Evolutionary conservation across 2,888 invertebrate genomes (phyloP), one percentile per base, ranked within the genome.

Genomic region (Drosophila rellima): DNA sequence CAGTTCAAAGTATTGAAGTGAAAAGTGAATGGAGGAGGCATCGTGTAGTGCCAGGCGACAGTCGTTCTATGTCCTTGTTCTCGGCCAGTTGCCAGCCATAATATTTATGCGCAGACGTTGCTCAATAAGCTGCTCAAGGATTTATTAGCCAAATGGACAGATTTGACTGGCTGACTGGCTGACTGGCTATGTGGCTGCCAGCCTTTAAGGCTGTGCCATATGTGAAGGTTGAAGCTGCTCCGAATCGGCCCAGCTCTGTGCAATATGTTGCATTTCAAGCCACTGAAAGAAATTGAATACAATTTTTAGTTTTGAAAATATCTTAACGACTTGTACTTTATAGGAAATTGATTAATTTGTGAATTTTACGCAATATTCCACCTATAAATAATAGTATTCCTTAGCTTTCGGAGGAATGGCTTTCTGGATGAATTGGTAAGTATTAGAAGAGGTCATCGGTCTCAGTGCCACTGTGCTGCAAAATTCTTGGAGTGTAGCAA

Each of bases 91-190:
- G 81, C 74, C 75, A 76, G 73, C 74, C 77, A 61, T 78, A 80
- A 89, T 89, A 90, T 90, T 89, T 89, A 85, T 90, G 85, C 80
- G 81, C 78, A 90, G 87, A 90, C 84, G 81, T 85, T 81, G 78
- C 78, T 80, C 90, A 90, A 91, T 91, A 91, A 91, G 91, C 91
- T 91, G 82, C 89, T 89, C 90, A 91, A 91, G 91, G 92, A 92
- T 92, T 92, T 92, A 92, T 92, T 92, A 91, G 91, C 89, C 90
- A 91, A 92, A 92, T 92, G 91, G 89, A 90, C 88, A 91, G 90
- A 91, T 92, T 92, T 92, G 92, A 92, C 92, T 91, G 90, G 87
- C 89, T 82, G 82, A 73, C 75, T 77, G 70, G 56, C 54, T 70
- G 45, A 54, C 35, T 63, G 73, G 51, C 54, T 70, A 48, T 56